A percentile compares a stretch with the other conserved stretches of the same genome.
phyloP scores from a whole-genome alignment of 2,888 invertebrate species.

The Cotesia congregata region DNA sequence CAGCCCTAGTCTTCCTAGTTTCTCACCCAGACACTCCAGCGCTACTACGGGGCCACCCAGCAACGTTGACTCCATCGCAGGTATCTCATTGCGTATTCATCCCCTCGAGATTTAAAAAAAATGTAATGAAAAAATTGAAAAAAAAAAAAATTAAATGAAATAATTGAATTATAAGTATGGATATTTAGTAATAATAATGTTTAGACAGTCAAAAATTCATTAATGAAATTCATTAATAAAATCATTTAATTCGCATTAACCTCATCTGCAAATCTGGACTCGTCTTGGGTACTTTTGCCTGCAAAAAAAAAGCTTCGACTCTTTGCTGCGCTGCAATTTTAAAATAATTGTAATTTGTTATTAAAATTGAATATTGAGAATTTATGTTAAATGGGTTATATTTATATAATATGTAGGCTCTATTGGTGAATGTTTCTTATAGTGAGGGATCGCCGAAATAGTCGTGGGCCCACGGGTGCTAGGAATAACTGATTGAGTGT shows the following conservation, averaged over 20 bases:
- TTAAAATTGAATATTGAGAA: not conserved
- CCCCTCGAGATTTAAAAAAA: slow-evolving; percentile 19
- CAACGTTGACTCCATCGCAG: slow-evolving; percentile 67
- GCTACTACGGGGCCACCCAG: slow-evolving; percentile 63
- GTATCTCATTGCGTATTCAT: slow-evolving; percentile 52
- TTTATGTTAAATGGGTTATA: slow-evolving; percentile 16
- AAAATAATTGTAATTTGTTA: slow-evolving; percentile 8
- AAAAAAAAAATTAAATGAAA: slow-evolving; percentile 21
- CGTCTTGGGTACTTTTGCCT: slow-evolving; percentile 13
- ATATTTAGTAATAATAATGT: too few species aligned
- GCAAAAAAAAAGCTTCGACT: slow-evolving; percentile 19
- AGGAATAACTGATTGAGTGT: slow-evolving; percentile 29
- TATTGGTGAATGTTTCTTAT: slow-evolving; percentile 36
- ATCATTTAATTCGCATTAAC: slow-evolving; percentile 5
- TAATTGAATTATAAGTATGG: not conserved
- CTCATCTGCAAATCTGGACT: slow-evolving; percentile 26
- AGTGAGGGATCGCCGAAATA: slow-evolving; percentile 27
- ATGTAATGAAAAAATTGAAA: slow-evolving; percentile 13
- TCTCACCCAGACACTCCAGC: slow-evolving; percentile 72
- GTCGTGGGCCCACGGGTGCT: slow-evolving; percentile 28
- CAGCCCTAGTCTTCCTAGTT: slow-evolving; percentile 75
- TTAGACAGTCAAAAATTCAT: not conserved
- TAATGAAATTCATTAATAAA: slow-evolving; percentile 6
- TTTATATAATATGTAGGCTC: slow-evolving; percentile 16
- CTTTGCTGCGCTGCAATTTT: slow-evolving; percentile 19